Conservation (phyloP, 2,113 vertebrate genomes). For the Sisor rabdophorus region DNA sequence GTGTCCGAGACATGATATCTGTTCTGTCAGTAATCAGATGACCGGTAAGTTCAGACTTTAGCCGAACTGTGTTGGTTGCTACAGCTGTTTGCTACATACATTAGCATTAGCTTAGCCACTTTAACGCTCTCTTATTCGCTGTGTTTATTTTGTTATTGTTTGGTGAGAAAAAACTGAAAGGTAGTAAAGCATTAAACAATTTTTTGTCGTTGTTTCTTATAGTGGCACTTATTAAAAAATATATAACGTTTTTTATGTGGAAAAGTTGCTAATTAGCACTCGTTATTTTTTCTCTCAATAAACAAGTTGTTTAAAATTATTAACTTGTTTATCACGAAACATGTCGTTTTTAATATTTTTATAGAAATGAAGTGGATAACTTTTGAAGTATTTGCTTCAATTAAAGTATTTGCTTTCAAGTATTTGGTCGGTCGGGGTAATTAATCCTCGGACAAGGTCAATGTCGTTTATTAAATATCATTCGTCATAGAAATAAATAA, state of each 20-base stretch:
- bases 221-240: neutral
- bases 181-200: too few species aligned
- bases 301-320: neutral
- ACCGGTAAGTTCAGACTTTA: conserved; percentile 7
- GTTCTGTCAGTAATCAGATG: neutral
- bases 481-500: too few species aligned
- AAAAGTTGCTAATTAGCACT: conserved; percentile 4
- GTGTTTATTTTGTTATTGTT: neutral
- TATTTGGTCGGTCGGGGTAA: neutral
- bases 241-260: neutral
- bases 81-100: neutral
- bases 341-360: neutral
- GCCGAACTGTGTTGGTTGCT: neutral
- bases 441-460: neutral
- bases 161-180: neutral
- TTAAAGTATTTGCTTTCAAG: neutral
- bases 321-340: too few species aligned
- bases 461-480: neutral
- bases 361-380: neutral
- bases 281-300: neutral
- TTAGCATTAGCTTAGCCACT: conserved; percentile 1
- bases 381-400: too few species aligned
- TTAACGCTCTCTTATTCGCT: neutral
- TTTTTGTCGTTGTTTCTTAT: neutral
- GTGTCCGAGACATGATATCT: neutral